A percentile compares a stretch with the other conserved stretches of the same genome.
These are phyloP conservation scores for Maniola hyperantus DNA, from an alignment of 2,888 invertebrate species.

Conservation along the genomic window DNA sequence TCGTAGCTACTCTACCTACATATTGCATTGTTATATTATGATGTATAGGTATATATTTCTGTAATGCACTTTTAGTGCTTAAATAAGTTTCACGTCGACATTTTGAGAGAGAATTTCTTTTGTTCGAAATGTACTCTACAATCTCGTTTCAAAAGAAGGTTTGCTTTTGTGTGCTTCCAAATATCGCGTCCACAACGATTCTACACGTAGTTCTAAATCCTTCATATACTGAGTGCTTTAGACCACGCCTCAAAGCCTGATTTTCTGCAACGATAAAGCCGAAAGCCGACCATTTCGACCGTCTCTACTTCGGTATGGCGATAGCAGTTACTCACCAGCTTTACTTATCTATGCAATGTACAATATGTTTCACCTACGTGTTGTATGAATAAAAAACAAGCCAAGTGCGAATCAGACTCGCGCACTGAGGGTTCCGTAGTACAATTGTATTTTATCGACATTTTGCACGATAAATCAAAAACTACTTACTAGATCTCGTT, in stretches of 20 bases:
- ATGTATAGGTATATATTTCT: background rate
- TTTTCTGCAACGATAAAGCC: constrained; percentile 36
- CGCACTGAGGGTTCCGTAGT: too few species aligned
- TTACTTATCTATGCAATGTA: background rate
- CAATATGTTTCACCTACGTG: background rate
- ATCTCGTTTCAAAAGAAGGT: constrained; percentile 35
- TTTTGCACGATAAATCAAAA: too few species aligned
- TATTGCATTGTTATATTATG: too few species aligned
- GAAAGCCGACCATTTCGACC: constrained; percentile 31
- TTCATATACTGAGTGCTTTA: constrained; percentile 38
- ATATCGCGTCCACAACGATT: constrained; percentile 32
- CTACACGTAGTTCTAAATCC: constrained; percentile 28
- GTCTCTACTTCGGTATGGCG: constrained; percentile 6
- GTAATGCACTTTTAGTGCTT: constrained; percentile 12
- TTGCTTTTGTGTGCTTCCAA: constrained; percentile 32
- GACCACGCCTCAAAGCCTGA: constrained; percentile 35
- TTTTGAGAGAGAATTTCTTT: constrained; percentile 18
- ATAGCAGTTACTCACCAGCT: constrained; percentile 13
- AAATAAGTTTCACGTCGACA: constrained; percentile 21
- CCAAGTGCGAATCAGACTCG: too few species aligned
- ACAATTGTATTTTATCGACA: too few species aligned
- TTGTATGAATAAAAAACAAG: background rate
- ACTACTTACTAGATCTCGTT: too few species aligned
- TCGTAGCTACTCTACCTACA: too few species aligned
- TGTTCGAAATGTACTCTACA: constrained; percentile 29